Conservation (phyloP, 2,888 invertebrate genomes). For the Epiblema foenella region DNA sequence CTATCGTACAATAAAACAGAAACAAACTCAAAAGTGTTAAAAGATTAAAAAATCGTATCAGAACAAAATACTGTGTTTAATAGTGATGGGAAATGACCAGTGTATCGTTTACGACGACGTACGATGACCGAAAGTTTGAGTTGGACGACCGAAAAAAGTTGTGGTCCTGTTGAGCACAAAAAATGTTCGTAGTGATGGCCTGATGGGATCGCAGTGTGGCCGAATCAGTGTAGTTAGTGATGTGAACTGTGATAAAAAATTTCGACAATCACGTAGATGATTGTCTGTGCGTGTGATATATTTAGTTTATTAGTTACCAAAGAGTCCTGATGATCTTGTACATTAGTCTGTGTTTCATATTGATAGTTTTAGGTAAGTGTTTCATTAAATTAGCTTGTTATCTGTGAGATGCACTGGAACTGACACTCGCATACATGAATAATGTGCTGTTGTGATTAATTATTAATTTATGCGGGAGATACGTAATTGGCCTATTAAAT, state of each 20-base stretch:
- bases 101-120: slow-evolving; percentile 57
- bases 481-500: slow-evolving; percentile 32
- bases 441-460: slow-evolving; percentile 50
- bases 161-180: slow-evolving; percentile 77
- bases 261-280: slow-evolving; percentile 81
- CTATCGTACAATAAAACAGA: slow-evolving; percentile 77
- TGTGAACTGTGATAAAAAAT: slow-evolving; percentile 83
- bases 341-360: slow-evolving; percentile 84
- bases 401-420: slow-evolving; percentile 63
- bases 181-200: slow-evolving; percentile 81
- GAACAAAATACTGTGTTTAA: slow-evolving; percentile 51
- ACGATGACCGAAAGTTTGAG: slow-evolving; percentile 80
- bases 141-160: slow-evolving; percentile 74
- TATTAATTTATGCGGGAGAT: slow-evolving; percentile 38
- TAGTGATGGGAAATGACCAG: slow-evolving; percentile 73
- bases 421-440: slow-evolving; percentile 60
- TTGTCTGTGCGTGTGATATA: slow-evolving; percentile 80
- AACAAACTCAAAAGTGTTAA: slow-evolving; percentile 72
- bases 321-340: slow-evolving; percentile 85
- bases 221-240: slow-evolving; percentile 80
- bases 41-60: slow-evolving; percentile 60
- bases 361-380: slow-evolving; percentile 84
- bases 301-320: slow-evolving; percentile 84
- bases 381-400: slow-evolving; percentile 53
- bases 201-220: slow-evolving; percentile 82